Evolutionary conservation across 2,888 invertebrate species (phyloP).

Genomic region (Ptychoptera albimana): DNA sequence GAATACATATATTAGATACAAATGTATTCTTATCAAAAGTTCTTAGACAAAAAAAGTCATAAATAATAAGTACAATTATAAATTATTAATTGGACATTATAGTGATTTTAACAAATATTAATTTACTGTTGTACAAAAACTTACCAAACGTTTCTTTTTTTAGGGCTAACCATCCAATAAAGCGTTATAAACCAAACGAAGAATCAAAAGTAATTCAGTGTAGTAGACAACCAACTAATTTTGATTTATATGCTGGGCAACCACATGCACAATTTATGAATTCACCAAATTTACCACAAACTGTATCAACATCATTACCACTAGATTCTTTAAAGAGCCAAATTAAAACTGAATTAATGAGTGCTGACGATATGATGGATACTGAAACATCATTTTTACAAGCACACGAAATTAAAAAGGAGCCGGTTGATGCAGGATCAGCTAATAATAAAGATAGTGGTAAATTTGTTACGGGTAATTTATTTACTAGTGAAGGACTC

Average conservation of each 20-base stretch:
- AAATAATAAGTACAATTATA: too few species aligned
- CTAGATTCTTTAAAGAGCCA: constrained; percentile 6
- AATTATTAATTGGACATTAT: too few species aligned
- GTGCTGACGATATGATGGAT: constrained; percentile 13
- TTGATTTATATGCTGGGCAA: constrained; percentile 45
- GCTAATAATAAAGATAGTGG: constrained; percentile 21
- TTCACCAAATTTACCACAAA: constrained; percentile 17
- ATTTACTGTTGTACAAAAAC: background rate
- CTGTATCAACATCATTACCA: constrained; percentile 9
- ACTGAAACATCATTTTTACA: constrained; percentile 10
- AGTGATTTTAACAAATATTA: background rate
- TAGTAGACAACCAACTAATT: constrained; percentile 21
- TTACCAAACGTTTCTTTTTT: constrained; percentile 3
- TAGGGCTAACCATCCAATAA: constrained; percentile 82
- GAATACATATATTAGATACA: too few species aligned
- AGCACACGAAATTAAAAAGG: constrained; percentile 44
- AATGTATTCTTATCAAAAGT: too few species aligned
- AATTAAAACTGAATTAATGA: constrained; percentile 9
- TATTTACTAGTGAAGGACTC: constrained; percentile 78
- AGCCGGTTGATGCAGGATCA: constrained; percentile 33
- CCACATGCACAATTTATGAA: constrained; percentile 25
- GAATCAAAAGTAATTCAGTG: constrained; percentile 25
- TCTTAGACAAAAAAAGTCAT: too few species aligned
- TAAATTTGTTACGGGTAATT: constrained; percentile 28
- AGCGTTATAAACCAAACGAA: constrained; percentile 58